Evolutionary conservation across 2,797 vertebrate species (phyloP).

Genomic region (Melanogrammus aeglefinus): DNA sequence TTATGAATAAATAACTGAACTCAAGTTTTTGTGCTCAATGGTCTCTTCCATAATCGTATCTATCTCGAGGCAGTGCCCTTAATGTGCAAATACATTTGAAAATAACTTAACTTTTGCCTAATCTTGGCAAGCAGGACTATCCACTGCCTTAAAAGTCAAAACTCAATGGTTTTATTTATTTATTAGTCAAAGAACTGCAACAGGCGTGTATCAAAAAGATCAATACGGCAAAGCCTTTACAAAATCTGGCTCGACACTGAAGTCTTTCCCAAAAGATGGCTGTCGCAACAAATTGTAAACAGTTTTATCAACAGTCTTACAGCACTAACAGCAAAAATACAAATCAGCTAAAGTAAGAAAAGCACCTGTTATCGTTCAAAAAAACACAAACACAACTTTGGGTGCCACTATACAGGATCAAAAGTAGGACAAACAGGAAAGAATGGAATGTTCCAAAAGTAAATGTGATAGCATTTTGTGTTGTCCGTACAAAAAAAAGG

Average conservation of each 20-base stretch:
- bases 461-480: conserved; percentile 84
- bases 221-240: conserved; percentile 97
- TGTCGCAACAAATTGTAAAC: conserved; percentile 99
- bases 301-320: conserved; percentile 98
- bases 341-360: conserved; percentile 90
- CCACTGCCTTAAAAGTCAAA: conserved; percentile 24
- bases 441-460: conserved; percentile 94
- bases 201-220: conserved; percentile 97
- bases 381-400: conserved; percentile 83
- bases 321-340: conserved; percentile 95
- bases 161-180: conserved; percentile 92
- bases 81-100: neutral
- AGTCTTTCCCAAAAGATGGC: conserved; percentile 93
- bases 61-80: neutral
- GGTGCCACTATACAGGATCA: conserved; percentile 88
- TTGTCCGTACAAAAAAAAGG: conserved; percentile 67
- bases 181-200: conserved; percentile 98
- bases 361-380: conserved; percentile 94
- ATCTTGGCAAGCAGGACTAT: neutral
- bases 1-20: conserved; percentile 30
- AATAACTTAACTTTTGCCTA: neutral
- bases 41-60: neutral
- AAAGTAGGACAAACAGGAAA: conserved; percentile 81
- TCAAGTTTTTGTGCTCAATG: neutral
- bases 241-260: conserved; percentile 90